Evolutionary conservation across 1,140 invertebrate species (phyloP).

Genomic region (Epicauta chinensis): DNA sequence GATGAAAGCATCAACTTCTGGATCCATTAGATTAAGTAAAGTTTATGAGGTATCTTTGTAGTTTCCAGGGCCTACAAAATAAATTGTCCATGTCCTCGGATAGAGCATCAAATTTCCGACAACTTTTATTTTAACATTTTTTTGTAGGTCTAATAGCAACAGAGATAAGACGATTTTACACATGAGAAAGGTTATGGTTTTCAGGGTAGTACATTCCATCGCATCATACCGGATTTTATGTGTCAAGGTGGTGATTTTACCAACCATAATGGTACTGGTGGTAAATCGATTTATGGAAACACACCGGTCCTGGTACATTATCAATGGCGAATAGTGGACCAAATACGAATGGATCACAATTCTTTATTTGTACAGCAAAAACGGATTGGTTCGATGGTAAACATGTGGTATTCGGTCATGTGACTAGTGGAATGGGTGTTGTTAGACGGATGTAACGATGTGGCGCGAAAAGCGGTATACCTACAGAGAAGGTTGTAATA

Average conservation of each 20-base stretch:
- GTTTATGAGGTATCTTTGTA: too few relatives aligned
- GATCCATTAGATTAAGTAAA: too few relatives aligned
- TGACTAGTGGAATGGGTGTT: slow-evolving; percentile 86
- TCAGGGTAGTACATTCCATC: slow-evolving; percentile 82
- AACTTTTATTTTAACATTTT: too few relatives aligned
- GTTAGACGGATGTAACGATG: slow-evolving; percentile 86
- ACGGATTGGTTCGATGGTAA: too few relatives aligned
- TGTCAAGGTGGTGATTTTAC: slow-evolving; percentile 97
- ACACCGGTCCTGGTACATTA: slow-evolving; percentile 76
- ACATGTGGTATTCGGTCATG: slow-evolving; percentile 93
- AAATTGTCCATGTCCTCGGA: too few relatives aligned
- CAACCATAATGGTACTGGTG: slow-evolving; percentile 93
- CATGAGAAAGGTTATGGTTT: slow-evolving; percentile 94
- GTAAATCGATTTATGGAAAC: slow-evolving; percentile 97
- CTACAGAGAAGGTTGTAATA: slow-evolving; percentile 79
- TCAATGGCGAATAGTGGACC: slow-evolving; percentile 94
- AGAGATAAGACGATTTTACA: too few relatives aligned
- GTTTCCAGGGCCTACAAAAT: too few relatives aligned
- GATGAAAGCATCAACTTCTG: too few relatives aligned
- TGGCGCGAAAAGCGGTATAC: slow-evolving; percentile 80
- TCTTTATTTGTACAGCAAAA: slow-evolving; percentile 83
- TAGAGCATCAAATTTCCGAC: too few relatives aligned
- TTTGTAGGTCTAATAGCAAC: too few relatives aligned
- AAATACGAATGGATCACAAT: slow-evolving; percentile 94
- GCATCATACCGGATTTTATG: slow-evolving; percentile 95